Base-by-base conservation (phyloP, 2,113 vertebrate species). In the Orcinus orca region DNA sequence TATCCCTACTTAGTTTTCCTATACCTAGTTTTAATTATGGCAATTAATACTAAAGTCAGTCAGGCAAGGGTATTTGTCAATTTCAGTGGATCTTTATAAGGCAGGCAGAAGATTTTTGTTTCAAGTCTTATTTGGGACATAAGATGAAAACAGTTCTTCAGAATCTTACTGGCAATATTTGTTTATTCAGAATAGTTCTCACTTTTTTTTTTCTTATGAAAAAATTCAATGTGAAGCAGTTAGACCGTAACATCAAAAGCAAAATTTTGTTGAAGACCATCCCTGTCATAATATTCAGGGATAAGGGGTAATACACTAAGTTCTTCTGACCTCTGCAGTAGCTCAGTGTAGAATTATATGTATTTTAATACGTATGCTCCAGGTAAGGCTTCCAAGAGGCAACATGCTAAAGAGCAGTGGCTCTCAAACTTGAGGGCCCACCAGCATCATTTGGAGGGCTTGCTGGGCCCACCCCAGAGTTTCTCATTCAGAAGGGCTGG, bases 21-120 rank as follows among this genome's bases (percentile, higher is more conserved):
- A 21, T 93, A 41, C 25, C 89, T 95, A 23, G 23, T 76, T 90
- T 86, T 90, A 93, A 95, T 81, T 91, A 73, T 81, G 62, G 17
- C 70, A 81, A 68, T 31, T 93, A 92, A 79, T 93, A 50, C 93
- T 68, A 62, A 96, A 97, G 60, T 97, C 85, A 96, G 53, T 62
- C 97, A 23, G 94, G 70, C 88, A 67, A 96, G 85, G 93, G 55
- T 93, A 88, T 88, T 92, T 15, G 89, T 86, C 97, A 82, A 62
- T 95, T 88, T 97, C 0, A 94, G 92, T 71, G 88, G 55, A 6
- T 91, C 96, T 95, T 97, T 97, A 81, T n/a, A 21, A 97, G 67
- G 53, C n/a, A 85, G 41, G 33, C 63, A 88, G 33, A 79, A 87
- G 44, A 93, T 90, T 93, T 94, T n/a, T 87, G 21, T 90, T 84